These are phyloP conservation scores for Talpa occidentalis DNA, from an alignment of 2,113 vertebrate species.

Conservation along the genomic window DNA sequence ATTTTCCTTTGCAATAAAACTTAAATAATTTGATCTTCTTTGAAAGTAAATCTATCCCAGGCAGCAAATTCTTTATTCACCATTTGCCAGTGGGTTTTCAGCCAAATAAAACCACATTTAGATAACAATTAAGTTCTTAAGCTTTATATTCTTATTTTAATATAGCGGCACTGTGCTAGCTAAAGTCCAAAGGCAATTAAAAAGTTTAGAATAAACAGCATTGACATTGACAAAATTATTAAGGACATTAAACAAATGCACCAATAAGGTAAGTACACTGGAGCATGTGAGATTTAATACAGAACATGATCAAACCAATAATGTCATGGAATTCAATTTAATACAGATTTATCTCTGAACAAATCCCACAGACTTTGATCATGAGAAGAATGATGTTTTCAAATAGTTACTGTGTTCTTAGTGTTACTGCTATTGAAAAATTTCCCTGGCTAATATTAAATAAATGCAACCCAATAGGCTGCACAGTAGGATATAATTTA, in stretches of 20 bases:
- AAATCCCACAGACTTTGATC: not conserved
- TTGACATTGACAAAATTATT: constrained; percentile 53
- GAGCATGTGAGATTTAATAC: not conserved
- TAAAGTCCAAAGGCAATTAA: constrained; percentile 35
- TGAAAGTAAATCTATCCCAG: constrained; percentile 36
- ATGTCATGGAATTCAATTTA: constrained; percentile 1
- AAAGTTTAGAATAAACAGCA: constrained; percentile 33
- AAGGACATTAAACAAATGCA: constrained; percentile 32
- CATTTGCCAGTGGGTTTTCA: constrained; percentile 55
- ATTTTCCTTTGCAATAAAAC: constrained; percentile 29
- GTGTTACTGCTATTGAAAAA: not conserved
- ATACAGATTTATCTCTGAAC: not conserved
- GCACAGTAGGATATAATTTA: not conserved
- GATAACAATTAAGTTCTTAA: constrained; percentile 41
- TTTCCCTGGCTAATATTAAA: not conserved
- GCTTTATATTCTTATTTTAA: constrained; percentile 50
- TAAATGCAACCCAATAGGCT: not conserved
- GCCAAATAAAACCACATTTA: constrained; percentile 14
- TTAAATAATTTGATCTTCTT: constrained; percentile 60
- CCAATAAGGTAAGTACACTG: not conserved
- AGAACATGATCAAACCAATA: not conserved
- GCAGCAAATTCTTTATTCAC: constrained; percentile 23
- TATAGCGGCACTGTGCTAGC: not conserved
- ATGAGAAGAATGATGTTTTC: constrained; percentile 10
- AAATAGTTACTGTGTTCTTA: not conserved